Evolutionary conservation across 2,888 invertebrate species (phyloP).

Genomic region (Stenodera caucasica): DNA sequence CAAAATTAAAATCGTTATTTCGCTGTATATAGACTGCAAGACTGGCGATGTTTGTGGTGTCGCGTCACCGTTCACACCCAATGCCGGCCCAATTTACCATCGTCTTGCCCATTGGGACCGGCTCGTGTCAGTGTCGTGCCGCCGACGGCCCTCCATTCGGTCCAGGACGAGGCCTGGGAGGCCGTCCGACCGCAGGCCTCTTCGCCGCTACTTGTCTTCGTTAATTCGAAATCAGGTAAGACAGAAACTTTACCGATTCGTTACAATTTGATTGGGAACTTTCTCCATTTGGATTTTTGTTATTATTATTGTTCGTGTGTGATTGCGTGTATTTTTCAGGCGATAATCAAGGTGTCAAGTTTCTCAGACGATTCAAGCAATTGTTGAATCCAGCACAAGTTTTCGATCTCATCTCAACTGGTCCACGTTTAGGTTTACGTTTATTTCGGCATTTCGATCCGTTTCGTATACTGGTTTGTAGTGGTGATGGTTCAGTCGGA

Average conservation of each 20-base stretch:
- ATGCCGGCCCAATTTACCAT: conserved; percentile 78
- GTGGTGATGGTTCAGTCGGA: conserved; percentile 96
- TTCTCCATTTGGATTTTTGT: background rate
- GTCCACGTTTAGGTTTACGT: conserved; percentile 80
- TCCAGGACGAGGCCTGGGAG: conserved; percentile 92
- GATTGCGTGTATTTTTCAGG: conserved; percentile 58
- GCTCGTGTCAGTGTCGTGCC: conserved; percentile 92
- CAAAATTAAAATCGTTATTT: too few relatives aligned
- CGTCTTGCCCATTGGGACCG: conserved; percentile 84
- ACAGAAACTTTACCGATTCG: too few relatives aligned
- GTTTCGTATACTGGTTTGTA: conserved; percentile 93
- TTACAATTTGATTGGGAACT: too few relatives aligned
- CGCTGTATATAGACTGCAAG: conserved; percentile 70
- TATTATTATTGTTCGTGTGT: background rate
- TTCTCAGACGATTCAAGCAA: conserved; percentile 91
- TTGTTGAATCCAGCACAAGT: conserved; percentile 96
- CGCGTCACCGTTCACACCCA: conserved; percentile 88
- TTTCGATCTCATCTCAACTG: conserved; percentile 90
- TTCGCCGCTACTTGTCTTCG: conserved; percentile 88
- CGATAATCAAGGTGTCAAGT: conserved; percentile 97
- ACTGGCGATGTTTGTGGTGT: conserved; percentile 98
- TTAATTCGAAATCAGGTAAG: conserved; percentile 89
- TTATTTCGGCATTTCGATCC: conserved; percentile 95
- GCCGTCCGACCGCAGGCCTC: conserved; percentile 69
- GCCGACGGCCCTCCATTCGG: conserved; percentile 88